These are phyloP conservation scores for Ephialtes manifestator DNA, from an alignment of 2,888 invertebrate species.

Conservation along the genomic window DNA sequence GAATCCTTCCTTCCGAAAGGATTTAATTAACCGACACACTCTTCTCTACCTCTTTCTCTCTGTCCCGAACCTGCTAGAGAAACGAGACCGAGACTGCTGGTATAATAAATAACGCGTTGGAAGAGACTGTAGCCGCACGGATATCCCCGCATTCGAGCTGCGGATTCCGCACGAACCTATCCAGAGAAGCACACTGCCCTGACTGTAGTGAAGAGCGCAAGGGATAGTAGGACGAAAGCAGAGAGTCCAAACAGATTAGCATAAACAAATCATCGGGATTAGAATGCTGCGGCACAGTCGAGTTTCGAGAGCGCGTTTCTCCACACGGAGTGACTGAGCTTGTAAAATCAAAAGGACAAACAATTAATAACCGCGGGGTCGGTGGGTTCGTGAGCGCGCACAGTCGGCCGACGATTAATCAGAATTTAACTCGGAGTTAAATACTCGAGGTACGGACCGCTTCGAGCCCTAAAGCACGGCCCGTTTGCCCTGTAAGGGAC, in stretches of 20 bases:
- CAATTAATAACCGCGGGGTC: conserved; percentile 82
- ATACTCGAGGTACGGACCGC: conserved; percentile 73
- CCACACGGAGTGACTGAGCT: conserved; percentile 70
- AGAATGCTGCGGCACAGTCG: conserved; percentile 71
- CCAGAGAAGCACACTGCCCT: conserved; percentile 1
- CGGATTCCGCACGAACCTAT: conserved; percentile 33
- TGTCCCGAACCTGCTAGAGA: conserved; percentile 17
- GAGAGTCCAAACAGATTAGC: conserved; percentile 80
- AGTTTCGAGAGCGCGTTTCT: conserved; percentile 55
- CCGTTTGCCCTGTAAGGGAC: conserved; percentile 59
- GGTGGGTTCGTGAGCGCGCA: conserved; percentile 44
- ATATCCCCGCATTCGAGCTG: conserved; percentile 37
- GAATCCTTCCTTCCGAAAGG: conserved; percentile 68
- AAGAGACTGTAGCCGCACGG: conserved; percentile 33
- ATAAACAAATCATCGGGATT: conserved; percentile 85
- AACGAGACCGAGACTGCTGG: conserved; percentile 29
- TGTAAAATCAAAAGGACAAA: conserved; percentile 85
- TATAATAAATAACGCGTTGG: conserved; percentile 62
- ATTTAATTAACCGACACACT: conserved; percentile 72
- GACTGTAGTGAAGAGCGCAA: conserved; percentile 30
- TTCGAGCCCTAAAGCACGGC: conserved; percentile 34
- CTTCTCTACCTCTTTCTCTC: conserved; percentile 55
- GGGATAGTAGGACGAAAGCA: conserved; percentile 53
- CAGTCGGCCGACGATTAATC: conserved; percentile 82
- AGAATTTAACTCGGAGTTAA: conserved; percentile 84